Evolutionary conservation across 2,797 vertebrate species (phyloP).

Genomic region (Lutjanus campechanus): DNA sequence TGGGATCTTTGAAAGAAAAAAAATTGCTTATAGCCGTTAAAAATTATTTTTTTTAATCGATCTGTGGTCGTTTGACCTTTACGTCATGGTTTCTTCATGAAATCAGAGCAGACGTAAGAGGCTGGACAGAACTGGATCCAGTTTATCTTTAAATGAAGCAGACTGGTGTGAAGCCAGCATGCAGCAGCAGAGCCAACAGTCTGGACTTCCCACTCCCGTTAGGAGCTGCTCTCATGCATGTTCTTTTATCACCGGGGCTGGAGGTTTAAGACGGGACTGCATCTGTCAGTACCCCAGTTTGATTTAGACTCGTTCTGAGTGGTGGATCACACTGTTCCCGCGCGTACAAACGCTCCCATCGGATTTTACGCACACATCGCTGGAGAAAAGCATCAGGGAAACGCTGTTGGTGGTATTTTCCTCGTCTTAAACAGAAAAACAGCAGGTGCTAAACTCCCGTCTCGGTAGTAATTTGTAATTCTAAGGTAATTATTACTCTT

Average conservation of each 20-base stretch:
- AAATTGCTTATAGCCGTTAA: neutral
- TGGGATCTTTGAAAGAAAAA: neutral
- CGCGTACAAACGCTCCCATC: neutral
- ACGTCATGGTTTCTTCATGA: neutral
- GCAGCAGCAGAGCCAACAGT: constrained; percentile 25
- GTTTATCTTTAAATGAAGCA: neutral
- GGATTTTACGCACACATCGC: constrained; percentile 43
- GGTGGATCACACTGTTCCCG: constrained; percentile 2
- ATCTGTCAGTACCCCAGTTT: neutral
- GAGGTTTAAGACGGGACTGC: neutral
- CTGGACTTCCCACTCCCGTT: constrained; percentile 28
- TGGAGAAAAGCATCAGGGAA: neutral
- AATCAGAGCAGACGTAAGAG: neutral
- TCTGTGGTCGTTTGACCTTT: neutral
- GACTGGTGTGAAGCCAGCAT: constrained; percentile 32
- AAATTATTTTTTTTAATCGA: neutral
- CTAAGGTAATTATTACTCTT: neutral
- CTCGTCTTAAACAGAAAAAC: neutral
- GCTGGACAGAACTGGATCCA: neutral
- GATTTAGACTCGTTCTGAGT: neutral
- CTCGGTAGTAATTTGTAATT: neutral
- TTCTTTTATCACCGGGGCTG: neutral
- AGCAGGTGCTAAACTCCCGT: constrained; percentile 18
- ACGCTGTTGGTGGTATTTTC: neutral
- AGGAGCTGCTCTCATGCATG: constrained; percentile 7